These are phyloP conservation scores for Andrena trimmerana DNA, from an alignment of 2,888 invertebrate species.

Conservation along the genomic window DNA sequence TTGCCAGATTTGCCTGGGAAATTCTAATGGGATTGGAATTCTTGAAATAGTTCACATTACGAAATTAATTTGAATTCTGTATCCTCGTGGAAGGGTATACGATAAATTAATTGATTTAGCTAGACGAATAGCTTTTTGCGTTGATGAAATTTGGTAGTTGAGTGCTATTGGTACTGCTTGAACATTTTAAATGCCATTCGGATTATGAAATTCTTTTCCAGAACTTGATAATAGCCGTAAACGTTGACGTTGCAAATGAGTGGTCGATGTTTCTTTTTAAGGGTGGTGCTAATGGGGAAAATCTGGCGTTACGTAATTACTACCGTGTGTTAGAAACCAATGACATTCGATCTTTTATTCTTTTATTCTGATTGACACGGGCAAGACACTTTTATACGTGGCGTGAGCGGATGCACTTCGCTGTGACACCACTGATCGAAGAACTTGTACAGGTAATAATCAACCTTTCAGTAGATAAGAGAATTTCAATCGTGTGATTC, in stretches of 20 bases:
- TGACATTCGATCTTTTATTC: slow-evolving; percentile 17
- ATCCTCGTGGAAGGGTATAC: not conserved
- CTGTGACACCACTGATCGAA: slow-evolving; percentile 14
- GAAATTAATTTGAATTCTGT: not conserved
- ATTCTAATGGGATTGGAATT: not conserved
- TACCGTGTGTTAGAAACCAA: not conserved
- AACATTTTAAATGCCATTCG: too few species aligned
- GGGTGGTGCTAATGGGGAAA: slow-evolving; percentile 11
- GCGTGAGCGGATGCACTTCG: not conserved
- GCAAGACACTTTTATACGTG: slow-evolving; percentile 17
- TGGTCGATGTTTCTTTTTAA: not conserved
- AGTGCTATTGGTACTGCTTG: too few species aligned
- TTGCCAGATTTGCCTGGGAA: not conserved
- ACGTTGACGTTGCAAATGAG: not conserved
- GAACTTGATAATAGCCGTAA: not conserved
- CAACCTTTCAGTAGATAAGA: not conserved
- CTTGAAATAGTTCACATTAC: not conserved
- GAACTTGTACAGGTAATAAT: slow-evolving; percentile 26
- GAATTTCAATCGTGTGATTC: slow-evolving; percentile 26
- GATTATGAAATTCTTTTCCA: too few species aligned
- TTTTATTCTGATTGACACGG: slow-evolving; percentile 32
- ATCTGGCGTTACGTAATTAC: slow-evolving; percentile 7
- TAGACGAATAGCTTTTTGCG: not conserved
- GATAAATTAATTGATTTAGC: not conserved
- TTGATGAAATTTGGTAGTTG: too few species aligned